Base-by-base conservation (phyloP, 2,113 vertebrate genomes). In the Terrapene triunguis region DNA sequence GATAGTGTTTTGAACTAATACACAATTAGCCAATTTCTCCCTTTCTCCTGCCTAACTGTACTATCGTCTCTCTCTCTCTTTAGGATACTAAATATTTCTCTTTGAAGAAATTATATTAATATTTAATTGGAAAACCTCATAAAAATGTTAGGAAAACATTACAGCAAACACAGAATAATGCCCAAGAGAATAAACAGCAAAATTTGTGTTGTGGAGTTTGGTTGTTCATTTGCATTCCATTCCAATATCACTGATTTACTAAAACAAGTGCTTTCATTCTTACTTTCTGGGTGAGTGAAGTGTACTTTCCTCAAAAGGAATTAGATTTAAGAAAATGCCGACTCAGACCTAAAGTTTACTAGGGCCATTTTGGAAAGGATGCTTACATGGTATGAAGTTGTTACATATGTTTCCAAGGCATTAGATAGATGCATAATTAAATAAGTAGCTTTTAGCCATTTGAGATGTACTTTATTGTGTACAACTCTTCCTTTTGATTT, bases 81-180 rank as follows among this genome's bases (percentile, higher is more conserved):
- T 81, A 93, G 81, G 65, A 93, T 81, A 95, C 94, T 94, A 96
- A 89, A 94, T 96, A 89, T 95, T 97, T 95, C 94, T 96, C 93
- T 98, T 97, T 97, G 95, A 97, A 94, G 92, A 97, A 94, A 24
- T 55, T 95, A 90, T 94, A 97, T 98, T 98, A 98, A 98, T 98
- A 98, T 98, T 98, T 98, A 98, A 98, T 97, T 97, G 93, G 57
- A 97, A 98, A 98, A 97, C 90, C 96, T 97, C 93, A 94, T 95
- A 95, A 95, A 98, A 97, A 97, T 96, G 89, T 97, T 98, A 96
- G 92, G 95, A 98, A 98, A 98, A 98, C 96, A 98, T 98, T 97
- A 94, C 95, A 94, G 82, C 91, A 97, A 98, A 91, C 87, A 87
- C 82, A 84, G 91, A 86, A 90, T 89, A 98, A 98, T 96, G 50